Base-by-base conservation (phyloP, 92 coral and sea anemone genomes). In the Epizoanthus fatuus region DNA sequence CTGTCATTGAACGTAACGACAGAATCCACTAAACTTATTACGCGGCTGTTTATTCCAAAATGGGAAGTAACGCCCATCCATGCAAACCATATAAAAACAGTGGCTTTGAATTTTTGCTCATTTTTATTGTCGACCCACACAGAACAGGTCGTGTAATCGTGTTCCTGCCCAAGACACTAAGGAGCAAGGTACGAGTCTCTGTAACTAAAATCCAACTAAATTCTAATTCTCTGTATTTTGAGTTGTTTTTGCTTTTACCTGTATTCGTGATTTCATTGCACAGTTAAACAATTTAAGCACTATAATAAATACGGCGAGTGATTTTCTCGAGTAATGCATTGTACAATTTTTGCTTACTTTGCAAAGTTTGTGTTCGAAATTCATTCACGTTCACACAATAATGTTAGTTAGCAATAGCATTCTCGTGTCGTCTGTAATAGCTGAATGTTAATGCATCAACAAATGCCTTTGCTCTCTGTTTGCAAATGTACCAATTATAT, bases 1-100 rank as follows among this genome's bases (percentile, higher is more conserved):
- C 69, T 60, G 82, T 42, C 70, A 77, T 17, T 59, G 58, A 64
- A 3, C 49, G 82, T 59, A 77, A 19, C 15, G 14, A 11, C 58
- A n/a, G 42, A 4, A 56, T 58, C 47, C 65, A 56, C 67, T 20
- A 42, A 64, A 44, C 38, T 45, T 62, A 77, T 77, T 77, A 42
- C 38, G 44, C n/a, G 40, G 82, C 70, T 77, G 82, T 44, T 77
- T 77, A 60, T 60, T 40, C 35, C 70, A 14, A 77, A 77, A 42
- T 60, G 57, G 82, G 12, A 44, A 6, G 82, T 59, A 39, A 77
- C 82, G 82, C 82, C 82, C 82, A 77, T 77, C 58, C 55, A 55
- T 77, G 47, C 69, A 22, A 60, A 39, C 62, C 39, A 69, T 77
- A 77, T 77, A 77, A 77, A 77, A 77, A 42, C 69, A 77, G 56